phyloP scores from a whole-genome alignment of 2,797 vertebrate species.

The Anolis apletophallus region DNA sequence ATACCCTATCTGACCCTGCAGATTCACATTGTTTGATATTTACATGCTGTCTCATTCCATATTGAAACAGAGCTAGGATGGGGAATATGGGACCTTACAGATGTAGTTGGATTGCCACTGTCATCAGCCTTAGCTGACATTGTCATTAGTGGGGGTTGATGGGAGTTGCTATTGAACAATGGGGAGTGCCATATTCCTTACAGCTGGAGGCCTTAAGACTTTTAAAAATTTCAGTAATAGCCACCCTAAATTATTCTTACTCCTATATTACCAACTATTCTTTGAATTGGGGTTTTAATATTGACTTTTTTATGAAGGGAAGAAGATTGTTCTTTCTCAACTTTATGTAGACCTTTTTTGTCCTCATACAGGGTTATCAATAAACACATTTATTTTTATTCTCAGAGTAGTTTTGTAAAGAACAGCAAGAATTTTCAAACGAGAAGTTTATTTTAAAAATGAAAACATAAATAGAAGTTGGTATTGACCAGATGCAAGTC shows the following conservation, averaged over 20 bases:
- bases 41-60: slow-evolving; percentile 31
- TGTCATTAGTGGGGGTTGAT: not conserved
- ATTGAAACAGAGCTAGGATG: slow-evolving; percentile 18
- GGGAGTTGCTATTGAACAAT: not conserved
- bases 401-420: not conserved
- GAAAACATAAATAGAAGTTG: slow-evolving; percentile 35
- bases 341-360: not conserved
- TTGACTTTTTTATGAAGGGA: not conserved
- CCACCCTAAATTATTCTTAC: slow-evolving; percentile 25
- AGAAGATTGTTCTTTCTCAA: not conserved
- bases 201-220: not conserved
- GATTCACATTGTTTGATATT: slow-evolving; percentile 34
- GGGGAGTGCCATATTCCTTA: not conserved
- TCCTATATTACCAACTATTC: not conserved
- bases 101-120: not conserved
- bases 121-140: not conserved
- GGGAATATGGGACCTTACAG: not conserved
- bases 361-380: not conserved
- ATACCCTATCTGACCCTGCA: not conserved
- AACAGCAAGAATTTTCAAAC: not conserved
- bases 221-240: not conserved
- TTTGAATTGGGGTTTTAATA: not conserved
- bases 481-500: slow-evolving; percentile 57
- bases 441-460: not conserved
- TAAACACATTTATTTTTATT: not conserved